Conservation (phyloP, 2,888 invertebrate genomes). For the Quadroppia sp. region DNA sequence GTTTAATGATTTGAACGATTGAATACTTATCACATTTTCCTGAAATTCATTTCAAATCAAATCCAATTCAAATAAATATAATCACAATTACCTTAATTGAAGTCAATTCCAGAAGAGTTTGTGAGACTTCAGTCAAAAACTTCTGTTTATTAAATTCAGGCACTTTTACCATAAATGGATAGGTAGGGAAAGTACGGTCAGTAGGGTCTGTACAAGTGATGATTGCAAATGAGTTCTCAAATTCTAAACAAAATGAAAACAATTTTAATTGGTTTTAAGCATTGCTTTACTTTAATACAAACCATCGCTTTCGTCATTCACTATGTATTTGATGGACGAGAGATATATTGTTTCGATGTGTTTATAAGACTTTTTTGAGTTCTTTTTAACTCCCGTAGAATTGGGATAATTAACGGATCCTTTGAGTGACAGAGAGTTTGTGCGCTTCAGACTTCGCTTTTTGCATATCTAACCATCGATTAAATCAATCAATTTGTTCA, state of each 20-base stretch:
- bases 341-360: constrained; percentile 39
- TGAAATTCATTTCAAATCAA: background rate
- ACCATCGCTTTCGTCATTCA: constrained; percentile 9
- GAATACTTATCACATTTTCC: background rate
- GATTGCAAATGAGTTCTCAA: constrained; percentile 35
- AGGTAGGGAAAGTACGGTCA: constrained; percentile 1
- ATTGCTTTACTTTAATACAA: background rate
- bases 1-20: constrained; percentile 16
- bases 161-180: constrained; percentile 36
- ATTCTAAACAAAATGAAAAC: constrained; percentile 11
- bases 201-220: background rate
- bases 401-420: background rate
- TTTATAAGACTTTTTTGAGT: constrained; percentile 38
- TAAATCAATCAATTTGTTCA: background rate
- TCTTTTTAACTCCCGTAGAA: constrained; percentile 27
- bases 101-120: background rate
- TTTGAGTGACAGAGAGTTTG: constrained; percentile 31
- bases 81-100: too few species aligned
- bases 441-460: constrained; percentile 40
- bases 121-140: constrained; percentile 21
- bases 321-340: constrained; percentile 8
- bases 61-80: too few species aligned
- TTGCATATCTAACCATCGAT: constrained; percentile 36
- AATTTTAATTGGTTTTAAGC: background rate
- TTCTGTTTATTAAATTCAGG: constrained; percentile 19